Percentiles rank a stretch among this genome's conserved stretches.
Evolutionary conservation across 2,797 vertebrate species (phyloP).

Genomic region (Protonibea diacanthus): DNA sequence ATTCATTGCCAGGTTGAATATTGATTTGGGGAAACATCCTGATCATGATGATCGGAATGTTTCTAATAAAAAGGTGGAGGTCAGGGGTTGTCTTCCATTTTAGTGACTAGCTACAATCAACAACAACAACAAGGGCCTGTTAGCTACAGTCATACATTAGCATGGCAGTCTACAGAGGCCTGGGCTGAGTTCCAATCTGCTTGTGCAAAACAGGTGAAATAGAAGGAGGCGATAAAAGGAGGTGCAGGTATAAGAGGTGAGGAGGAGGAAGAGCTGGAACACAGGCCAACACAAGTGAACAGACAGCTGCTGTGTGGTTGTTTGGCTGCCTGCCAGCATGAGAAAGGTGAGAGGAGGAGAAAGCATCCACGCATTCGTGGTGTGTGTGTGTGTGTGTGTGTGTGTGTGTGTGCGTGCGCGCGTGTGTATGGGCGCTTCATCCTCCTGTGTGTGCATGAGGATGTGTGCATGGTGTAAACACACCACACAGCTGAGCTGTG

Average conservation of each 20-base stretch:
- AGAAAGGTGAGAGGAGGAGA: slow-evolving; percentile 53
- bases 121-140: background rate
- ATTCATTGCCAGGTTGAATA: background rate
- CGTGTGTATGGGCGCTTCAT: background rate
- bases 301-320: slow-evolving; percentile 49
- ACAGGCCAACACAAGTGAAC: slow-evolving; percentile 22
- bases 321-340: slow-evolving; percentile 34
- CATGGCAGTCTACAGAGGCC: background rate
- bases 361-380: background rate
- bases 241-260: slow-evolving; percentile 3
- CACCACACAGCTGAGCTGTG: background rate
- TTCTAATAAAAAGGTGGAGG: background rate
- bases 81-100: background rate
- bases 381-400: background rate
- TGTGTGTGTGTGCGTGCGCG: slow-evolving; percentile 3
- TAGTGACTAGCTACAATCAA: background rate
- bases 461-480: background rate
- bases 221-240: slow-evolving; percentile 5
- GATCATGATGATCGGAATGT: too few species aligned
- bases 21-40: too few species aligned
- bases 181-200: slow-evolving; percentile 1
- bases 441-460: background rate
- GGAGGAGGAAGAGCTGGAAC: slow-evolving; percentile 28
- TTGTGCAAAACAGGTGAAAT: slow-evolving; percentile 16
- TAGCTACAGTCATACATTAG: background rate